Evolutionary conservation across 2,113 vertebrate genomes (phyloP), one percentile per base, ranked within the genome.

Genomic region (Lepus americanus): DNA sequence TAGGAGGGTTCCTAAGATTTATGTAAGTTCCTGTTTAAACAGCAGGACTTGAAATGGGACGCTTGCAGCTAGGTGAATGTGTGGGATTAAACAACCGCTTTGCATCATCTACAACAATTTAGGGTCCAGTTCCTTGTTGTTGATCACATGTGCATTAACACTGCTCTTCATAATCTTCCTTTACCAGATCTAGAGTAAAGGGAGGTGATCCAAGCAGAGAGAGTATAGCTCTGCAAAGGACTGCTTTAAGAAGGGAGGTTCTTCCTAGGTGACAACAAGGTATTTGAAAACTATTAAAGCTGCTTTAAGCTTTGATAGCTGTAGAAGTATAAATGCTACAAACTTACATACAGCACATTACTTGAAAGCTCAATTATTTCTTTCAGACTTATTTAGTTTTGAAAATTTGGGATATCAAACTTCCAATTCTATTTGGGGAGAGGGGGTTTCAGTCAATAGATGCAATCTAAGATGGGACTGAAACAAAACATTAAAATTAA

Each of bases 191-290:
- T 39, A 39, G 76, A 96, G 95, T 76, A 93, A 96, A 80, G 95
- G 97, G 31, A 95, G 67, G 93, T 90, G 87, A 98, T 86, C 66
- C 94, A 95, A 97, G 93, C 95, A 97, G 94, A 95, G 81, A 77
- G 23, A 78, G 72, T 94, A 95, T 44, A 95, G 51, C 22, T 77
- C 84, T 86, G 36, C 95, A 96, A 96, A 96, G 92, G 81, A 96
- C 82, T 84, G 86, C 81, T 96, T 94, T 91, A 87, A 64, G 84
- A 92, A 95, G 85, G 67, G 84, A 69, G 94, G 90, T 79, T 20
- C 93, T 94, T 97, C 88, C 72, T 10, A 81, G 69, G 59, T 73
- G 5, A 74, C 27, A 39, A 82, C 69, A 86, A 44, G n/a, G 94
- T 87, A 92, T 95, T 89, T 27, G 95, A 96, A 76, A 94, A 96